Evolutionary conservation across 2,888 invertebrate species (phyloP), one percentile per base, ranked within the genome.

Genomic region (Drosophila vallismaia): DNA sequence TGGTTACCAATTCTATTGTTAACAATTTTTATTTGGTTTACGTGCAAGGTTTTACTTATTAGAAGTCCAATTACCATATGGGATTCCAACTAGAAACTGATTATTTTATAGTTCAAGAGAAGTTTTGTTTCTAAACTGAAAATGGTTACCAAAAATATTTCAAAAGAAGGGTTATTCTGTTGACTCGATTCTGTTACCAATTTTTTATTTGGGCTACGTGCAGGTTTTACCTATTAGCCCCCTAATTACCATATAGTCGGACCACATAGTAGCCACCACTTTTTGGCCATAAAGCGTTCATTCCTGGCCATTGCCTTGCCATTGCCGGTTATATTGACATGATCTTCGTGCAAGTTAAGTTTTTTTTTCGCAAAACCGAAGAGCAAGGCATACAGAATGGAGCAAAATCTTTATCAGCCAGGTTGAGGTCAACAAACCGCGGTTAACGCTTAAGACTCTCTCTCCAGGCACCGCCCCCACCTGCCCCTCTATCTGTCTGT

Each of bases 11-110:
- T 19, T 19, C 19, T 19, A 2, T 64, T 84, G 81, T 64, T 83
- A 77, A 70, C 81, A 81, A 84, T 84, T 86, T 86, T 87, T 87
- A 87, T 84, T 75, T 82, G 76, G 76, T 54, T n/a, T 86, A 84
- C 87, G 87, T 84, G 84, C 79, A 60, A 4, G 59, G 82, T 77
- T 85, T 87, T 77, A 75, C 79, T 74, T 87, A 84, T 87, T 82
- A 82, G 87, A 26, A 31, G 3, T 40, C 71, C 51, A 71, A 72
- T 72, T 71, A 71, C 66, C 72, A 71, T 58, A 12, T 12, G 6
- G n/a, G 36, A 36, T n/a, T 36, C 19, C 19, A 2, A 5, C 36
- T 6, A 12, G 36, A 2, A n/a, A 36, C n/a, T 36, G 12, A 36
- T 12, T 36, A 36, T 36, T n/a, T 36, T 6, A 36, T 4, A n/a